Evolutionary conservation across 1,140 invertebrate species (phyloP).

Genomic region (Drosophila navojoa): DNA sequence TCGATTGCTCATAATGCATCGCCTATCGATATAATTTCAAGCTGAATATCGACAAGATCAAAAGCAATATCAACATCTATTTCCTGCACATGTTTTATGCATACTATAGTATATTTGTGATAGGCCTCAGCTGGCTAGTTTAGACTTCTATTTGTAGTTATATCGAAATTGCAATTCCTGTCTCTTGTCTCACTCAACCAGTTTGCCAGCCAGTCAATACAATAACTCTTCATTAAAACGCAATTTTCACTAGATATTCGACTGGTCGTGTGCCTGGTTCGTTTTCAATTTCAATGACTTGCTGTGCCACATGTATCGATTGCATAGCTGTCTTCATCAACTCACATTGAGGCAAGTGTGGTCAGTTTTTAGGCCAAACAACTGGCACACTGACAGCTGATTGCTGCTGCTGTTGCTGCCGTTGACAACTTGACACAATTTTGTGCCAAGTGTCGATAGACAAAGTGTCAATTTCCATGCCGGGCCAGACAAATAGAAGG

Average conservation of each 20-base stretch:
- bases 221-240: not conserved
- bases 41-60: too few relatives aligned
- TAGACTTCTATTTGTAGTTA: too few relatives aligned
- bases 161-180: too few relatives aligned
- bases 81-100: too few relatives aligned
- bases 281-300: slow-evolving; percentile 44
- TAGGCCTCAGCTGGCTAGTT: too few relatives aligned
- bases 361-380: slow-evolving; percentile 65
- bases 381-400: slow-evolving; percentile 66
- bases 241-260: slow-evolving; percentile 27
- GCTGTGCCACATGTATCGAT: slow-evolving; percentile 35
- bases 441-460: slow-evolving; percentile 61
- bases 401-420: slow-evolving; percentile 35
- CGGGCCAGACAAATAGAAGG: slow-evolving; percentile 32
- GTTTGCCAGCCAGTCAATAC: not conserved
- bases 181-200: too few relatives aligned
- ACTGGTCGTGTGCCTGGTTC: slow-evolving; percentile 17
- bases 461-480: slow-evolving; percentile 78
- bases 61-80: too few relatives aligned
- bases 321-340: slow-evolving; percentile 44
- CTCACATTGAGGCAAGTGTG: slow-evolving; percentile 44
- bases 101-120: too few relatives aligned
- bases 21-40: too few relatives aligned
- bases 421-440: slow-evolving; percentile 79
- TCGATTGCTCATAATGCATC: too few relatives aligned